Evolutionary conservation across 1,140 invertebrate genomes (phyloP).

Genomic region (Aphelinus certus): DNA sequence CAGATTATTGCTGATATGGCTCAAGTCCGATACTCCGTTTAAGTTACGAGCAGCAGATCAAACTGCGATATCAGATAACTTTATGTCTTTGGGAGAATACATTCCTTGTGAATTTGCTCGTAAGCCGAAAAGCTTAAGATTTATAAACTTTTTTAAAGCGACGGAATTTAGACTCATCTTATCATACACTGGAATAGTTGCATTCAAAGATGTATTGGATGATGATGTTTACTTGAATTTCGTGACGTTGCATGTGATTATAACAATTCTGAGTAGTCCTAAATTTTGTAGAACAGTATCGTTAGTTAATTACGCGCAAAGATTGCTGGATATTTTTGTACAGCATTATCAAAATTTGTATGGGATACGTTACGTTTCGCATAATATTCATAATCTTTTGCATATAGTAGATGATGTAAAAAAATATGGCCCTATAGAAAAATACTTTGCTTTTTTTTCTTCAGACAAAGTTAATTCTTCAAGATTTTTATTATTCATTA

Average conservation of each 20-base stretch:
- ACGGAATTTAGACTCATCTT: neutral
- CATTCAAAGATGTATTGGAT: neutral
- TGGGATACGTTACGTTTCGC: neutral
- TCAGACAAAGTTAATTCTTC: too few species aligned
- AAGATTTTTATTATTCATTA: too few species aligned
- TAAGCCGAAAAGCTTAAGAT: neutral
- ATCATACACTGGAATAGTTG: neutral
- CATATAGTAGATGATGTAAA: neutral
- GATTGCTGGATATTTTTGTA: neutral
- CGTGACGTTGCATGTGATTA: neutral
- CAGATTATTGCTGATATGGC: conserved; percentile 1
- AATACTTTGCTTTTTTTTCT: neutral
- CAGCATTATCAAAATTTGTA: neutral
- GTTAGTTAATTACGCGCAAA: neutral
- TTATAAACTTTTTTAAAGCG: neutral
- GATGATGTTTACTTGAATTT: neutral
- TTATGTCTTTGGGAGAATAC: neutral
- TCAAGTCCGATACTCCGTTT: neutral
- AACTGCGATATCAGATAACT: neutral
- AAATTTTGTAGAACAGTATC: neutral
- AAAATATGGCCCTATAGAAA: neutral
- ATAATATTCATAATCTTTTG: conserved; percentile 1
- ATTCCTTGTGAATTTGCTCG: conserved; percentile 1
- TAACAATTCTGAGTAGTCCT: neutral
- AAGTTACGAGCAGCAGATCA: neutral